phyloP scores from a whole-genome alignment of 2,113 vertebrate species.

The Myodes glareolus region DNA sequence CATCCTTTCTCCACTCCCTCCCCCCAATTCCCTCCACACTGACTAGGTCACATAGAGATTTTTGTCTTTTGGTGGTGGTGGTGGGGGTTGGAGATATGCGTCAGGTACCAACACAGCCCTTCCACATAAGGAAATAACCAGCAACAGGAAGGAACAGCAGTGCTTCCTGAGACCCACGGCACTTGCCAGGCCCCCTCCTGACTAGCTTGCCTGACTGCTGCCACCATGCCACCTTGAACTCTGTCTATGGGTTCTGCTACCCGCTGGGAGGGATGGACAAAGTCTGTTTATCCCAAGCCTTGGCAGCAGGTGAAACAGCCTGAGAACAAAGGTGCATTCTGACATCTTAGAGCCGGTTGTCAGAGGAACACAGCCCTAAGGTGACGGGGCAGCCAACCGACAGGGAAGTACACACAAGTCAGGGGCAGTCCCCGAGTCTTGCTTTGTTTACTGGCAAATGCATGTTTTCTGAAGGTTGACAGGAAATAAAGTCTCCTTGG shows the following conservation, averaged over 20 bases:
- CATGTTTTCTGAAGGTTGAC: background rate
- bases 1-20: background rate
- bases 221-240: background rate
- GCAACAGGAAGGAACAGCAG: background rate
- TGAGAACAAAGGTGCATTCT: slow-evolving; percentile 32
- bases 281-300: slow-evolving; percentile 58
- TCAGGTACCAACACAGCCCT: background rate
- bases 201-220: slow-evolving; percentile 18
- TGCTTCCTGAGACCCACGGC: background rate
- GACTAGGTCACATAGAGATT: background rate
- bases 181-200: background rate
- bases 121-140: background rate
- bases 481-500: background rate
- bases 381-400: background rate
- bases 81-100: background rate
- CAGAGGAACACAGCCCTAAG: background rate
- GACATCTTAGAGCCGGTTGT: slow-evolving; percentile 16
- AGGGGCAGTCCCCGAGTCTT: background rate
- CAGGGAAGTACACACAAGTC: background rate
- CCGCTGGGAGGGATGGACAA: slow-evolving; percentile 37
- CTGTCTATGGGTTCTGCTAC: slow-evolving; percentile 30
- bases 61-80: background rate
- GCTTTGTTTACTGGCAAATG: background rate
- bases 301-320: slow-evolving; percentile 48
- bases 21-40: background rate